Percentiles rank a stretch among this genome's conserved stretches.
Conservation (phyloP, 2,797 vertebrate species). For the Dendrocincla fuliginosa region DNA sequence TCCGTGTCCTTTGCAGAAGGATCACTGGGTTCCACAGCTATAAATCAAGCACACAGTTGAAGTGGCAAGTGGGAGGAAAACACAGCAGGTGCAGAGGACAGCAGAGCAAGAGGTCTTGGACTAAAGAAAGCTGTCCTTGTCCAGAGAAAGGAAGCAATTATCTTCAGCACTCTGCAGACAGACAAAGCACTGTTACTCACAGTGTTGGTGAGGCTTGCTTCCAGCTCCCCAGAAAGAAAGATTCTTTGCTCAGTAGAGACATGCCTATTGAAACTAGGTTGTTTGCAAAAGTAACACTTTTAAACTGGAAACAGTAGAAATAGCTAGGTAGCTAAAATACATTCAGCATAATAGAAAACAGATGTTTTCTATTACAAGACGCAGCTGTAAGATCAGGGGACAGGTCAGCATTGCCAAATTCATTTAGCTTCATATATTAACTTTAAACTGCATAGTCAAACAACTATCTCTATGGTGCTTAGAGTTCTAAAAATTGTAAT, state of each 20-base stretch:
- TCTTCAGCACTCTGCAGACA: background rate
- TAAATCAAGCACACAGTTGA: background rate
- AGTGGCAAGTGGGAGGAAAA: background rate
- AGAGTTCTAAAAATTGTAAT: background rate
- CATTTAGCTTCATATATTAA: background rate
- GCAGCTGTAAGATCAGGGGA: background rate
- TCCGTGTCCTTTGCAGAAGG: background rate
- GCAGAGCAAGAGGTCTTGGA: background rate
- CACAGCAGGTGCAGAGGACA: conserved; percentile 19
- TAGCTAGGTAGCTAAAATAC: conserved; percentile 17
- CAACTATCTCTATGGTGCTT: background rate
- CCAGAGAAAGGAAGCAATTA: background rate
- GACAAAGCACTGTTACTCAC: background rate
- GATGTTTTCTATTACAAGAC: background rate
- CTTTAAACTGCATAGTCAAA: background rate
- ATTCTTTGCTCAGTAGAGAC: background rate
- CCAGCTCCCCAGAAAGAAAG: background rate
- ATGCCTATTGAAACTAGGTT: background rate
- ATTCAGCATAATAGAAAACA: background rate
- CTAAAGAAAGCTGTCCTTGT: conserved; percentile 16
- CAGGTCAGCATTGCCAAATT: background rate
- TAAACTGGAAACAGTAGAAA: conserved; percentile 6
- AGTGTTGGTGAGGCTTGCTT: background rate
- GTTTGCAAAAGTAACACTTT: conserved; percentile 7
- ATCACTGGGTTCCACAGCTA: background rate